A percentile compares a stretch with the other conserved stretches of the same genome.
Conservation (phyloP, 2,888 invertebrate species). For the Mythimna albipuncta region DNA sequence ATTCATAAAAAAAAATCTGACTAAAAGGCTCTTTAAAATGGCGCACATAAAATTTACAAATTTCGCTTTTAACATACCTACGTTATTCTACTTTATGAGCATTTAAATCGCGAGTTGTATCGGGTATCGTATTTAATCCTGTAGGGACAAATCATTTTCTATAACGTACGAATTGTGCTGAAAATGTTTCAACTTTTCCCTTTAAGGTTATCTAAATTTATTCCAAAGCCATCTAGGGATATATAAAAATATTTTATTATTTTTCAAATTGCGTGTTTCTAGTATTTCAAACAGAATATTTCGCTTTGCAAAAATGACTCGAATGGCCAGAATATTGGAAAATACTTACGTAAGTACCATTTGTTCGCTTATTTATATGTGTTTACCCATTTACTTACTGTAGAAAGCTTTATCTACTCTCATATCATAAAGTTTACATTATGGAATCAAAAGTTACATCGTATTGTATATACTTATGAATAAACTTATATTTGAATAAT, state of each 20-base stretch:
- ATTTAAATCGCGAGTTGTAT: slow-evolving; percentile 30
- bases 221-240: slow-evolving; percentile 23
- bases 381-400: slow-evolving; percentile 1
- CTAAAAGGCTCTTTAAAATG: background rate
- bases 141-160: slow-evolving; percentile 46
- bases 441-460: too few species aligned
- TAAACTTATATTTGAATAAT: too few species aligned
- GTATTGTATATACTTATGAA: too few species aligned
- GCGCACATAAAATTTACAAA: background rate
- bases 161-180: slow-evolving; percentile 39
- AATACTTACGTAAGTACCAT: slow-evolving; percentile 9
- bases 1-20: slow-evolving; percentile 6
- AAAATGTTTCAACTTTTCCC: slow-evolving; percentile 33
- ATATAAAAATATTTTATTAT: slow-evolving; percentile 35
- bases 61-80: slow-evolving; percentile 7
- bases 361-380: background rate
- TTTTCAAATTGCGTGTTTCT: slow-evolving; percentile 32
- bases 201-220: slow-evolving; percentile 36
- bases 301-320: slow-evolving; percentile 13
- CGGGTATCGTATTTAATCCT: slow-evolving; percentile 4
- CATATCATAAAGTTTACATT: too few species aligned
- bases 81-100: slow-evolving; percentile 16
- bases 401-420: background rate
- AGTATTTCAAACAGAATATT: slow-evolving; percentile 14
- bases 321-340: slow-evolving; percentile 28